Evolutionary conservation across 2,888 invertebrate genomes (phyloP).

Genomic region (Drosophila rubida): DNA sequence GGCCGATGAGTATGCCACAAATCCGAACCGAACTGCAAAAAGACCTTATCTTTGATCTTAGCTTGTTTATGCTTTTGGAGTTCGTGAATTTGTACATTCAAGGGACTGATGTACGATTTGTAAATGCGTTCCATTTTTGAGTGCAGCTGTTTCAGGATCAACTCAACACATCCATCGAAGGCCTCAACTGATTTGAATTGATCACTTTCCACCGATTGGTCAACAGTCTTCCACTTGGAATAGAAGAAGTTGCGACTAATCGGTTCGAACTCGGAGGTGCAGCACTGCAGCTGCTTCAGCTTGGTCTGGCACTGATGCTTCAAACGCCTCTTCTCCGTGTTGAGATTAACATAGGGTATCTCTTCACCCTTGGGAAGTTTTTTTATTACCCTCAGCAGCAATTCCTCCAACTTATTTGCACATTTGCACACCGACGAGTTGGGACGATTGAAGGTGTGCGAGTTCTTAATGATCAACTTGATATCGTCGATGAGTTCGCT

Average conservation of each 20-base stretch:
- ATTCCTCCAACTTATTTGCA: constrained; percentile 9
- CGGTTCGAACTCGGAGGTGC: neutral
- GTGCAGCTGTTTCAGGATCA: neutral
- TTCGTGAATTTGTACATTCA: too few relatives aligned
- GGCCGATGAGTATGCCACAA: neutral
- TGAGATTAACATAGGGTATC: neutral
- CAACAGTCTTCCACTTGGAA: neutral
- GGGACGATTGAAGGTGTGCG: constrained; percentile 20
- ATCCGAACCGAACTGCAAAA: neutral
- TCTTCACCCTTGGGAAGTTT: constrained; percentile 3
- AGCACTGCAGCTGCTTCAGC: neutral
- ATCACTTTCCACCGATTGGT: neutral
- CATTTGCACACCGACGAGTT: neutral
- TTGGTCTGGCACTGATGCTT: neutral
- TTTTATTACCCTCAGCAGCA: neutral
- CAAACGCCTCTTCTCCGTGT: neutral
- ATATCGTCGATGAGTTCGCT: constrained; percentile 16
- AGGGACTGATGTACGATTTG: neutral
- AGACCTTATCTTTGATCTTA: neutral
- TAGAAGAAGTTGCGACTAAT: neutral
- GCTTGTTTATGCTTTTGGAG: neutral
- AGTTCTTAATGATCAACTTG: constrained; percentile 17
- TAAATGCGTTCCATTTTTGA: neutral
- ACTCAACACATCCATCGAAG: constrained; percentile 9
- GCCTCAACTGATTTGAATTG: neutral